phyloP scores from a whole-genome alignment of 2,113 vertebrate species.

The Perca fluviatilis region DNA sequence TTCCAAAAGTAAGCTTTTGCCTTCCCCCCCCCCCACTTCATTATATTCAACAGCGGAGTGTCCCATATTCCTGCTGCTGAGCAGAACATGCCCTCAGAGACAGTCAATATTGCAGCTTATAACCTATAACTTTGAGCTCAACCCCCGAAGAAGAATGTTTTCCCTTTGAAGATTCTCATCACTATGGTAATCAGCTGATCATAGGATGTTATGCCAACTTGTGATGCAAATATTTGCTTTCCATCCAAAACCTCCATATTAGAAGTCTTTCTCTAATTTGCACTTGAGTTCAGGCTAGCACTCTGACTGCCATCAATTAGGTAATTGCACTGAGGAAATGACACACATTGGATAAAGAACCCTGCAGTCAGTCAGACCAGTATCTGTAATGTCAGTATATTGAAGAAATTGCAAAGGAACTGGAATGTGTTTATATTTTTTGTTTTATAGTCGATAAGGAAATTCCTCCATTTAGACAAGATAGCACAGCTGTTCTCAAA shows the following conservation, averaged over 20 bases:
- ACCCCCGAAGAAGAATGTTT: constrained; percentile 49
- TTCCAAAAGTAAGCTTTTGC: constrained; percentile 52
- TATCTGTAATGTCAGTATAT: constrained; percentile 36
- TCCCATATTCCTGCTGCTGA: constrained; percentile 71
- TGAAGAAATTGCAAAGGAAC: constrained; percentile 28
- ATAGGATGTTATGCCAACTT: constrained; percentile 63
- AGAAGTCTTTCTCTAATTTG: constrained; percentile 49
- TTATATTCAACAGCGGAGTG: constrained; percentile 69
- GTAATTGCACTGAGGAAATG: constrained; percentile 49
- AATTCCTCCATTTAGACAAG: constrained; percentile 20
- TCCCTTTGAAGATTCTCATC: constrained; percentile 70
- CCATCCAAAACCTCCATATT: constrained; percentile 58
- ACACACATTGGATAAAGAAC: constrained; percentile 26
- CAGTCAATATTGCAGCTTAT: constrained; percentile 67
- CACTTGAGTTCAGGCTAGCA: constrained; percentile 24
- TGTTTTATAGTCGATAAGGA: constrained; percentile 11
- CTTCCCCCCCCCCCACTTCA: constrained; percentile 24
- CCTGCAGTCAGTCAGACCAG: constrained; percentile 32
- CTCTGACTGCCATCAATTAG: constrained; percentile 28
- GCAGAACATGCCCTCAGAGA: constrained; percentile 69
- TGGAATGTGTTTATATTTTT: constrained; percentile 10
- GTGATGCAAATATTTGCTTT: constrained; percentile 73
- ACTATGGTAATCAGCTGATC: constrained; percentile 76
- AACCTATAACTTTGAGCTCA: constrained; percentile 68
- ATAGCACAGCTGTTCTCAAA: constrained; percentile 43